Base-by-base conservation (phyloP, 2,113 vertebrate species). In the Sorex araneus region DNA sequence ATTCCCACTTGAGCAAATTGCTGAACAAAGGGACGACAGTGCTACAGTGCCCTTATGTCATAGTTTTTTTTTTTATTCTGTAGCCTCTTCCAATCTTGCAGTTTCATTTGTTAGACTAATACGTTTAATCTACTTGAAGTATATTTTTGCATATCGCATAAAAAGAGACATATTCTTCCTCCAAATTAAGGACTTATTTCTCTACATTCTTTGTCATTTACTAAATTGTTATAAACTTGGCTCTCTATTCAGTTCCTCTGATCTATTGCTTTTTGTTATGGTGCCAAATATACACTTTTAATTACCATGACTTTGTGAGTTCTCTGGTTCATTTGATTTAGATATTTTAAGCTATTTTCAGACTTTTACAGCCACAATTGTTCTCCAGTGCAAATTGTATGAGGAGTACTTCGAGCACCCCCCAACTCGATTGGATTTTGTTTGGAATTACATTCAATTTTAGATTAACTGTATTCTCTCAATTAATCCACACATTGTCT, bases 401-500 rank as follows among this genome's bases (percentile, higher is more conserved):
- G 32, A 27, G 19, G 32, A 27, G 19, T 50, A 78, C 57, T 32
- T 83, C 40, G 89, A 71, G 18, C 93, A 70, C 15, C 76, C 54
- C 82, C 27, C 64, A 67, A 66, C 30, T 11, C 11, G 12, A 36
- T 40, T 28, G 36, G 45, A 80, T 93, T 92, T 93, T 92, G 28
- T 47, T 87, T 89, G 60, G 54, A 89, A n/a, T 70, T 82, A 6
- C 16, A 71, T 54, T 94, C 83, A 70, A 30, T 84, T 89, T 94
- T 87, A 94, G 84, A 92, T 69, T 76, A 93, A 94, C 30, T 76
- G 54, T 60, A 63, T 63, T 70, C 40, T 91, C 40, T 45, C 85
- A 85, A 86, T 93, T 88, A 95, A 76, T 32, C 63, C 45, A 83
- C 67, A 75, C 64, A 28, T 90, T 95, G 90, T 82, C 81, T 87